Base-by-base conservation (phyloP, 2,797 vertebrate species). In the Setipinna tenuifilis region DNA sequence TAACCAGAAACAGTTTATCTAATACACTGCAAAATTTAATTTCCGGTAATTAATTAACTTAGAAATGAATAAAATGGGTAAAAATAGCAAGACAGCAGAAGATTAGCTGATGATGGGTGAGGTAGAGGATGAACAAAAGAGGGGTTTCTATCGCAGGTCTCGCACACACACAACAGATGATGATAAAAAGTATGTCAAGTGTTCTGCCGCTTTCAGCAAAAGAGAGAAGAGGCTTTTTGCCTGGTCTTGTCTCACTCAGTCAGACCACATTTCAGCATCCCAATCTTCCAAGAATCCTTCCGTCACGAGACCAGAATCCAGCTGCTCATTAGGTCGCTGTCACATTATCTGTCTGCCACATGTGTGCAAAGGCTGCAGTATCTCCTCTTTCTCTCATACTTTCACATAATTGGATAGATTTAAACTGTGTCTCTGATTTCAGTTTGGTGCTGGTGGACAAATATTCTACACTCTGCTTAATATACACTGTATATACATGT, bases 401-500 rank as follows among this genome's bases (percentile, higher is more conserved):
- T 4, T 16, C 16, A 71, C 14, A 35, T 71, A 71, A 71, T 68
- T 68, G 62, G 62, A 28, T 14, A 68, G 25, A 28, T 68, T 68
- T 0, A 31, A 68, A 68, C 48, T 50, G 48, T 59, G 35, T 10
- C 6, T 44, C 35, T 21, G 31, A 44, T 78, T 68, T 68, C 14
- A 68, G 62, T 31, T 28, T 68, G 23, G 61, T 23, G 61, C n/a
- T 25, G 12, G 61, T 65, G 23, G n/a, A 65, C n/a, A n/a, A n/a
- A n/a, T n/a, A n/a, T n/a, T n/a, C n/a, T 54, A 10, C 50, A 54
- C 14, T 7, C 50, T 14, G 7, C 7, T 10, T 54, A 10, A 54
- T 41, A 41, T 41, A 41, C 35, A 5, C 35, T 41, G 81, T 80
- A 16, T 88, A 59, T 80, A 11, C 87, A 82, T 85, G 84, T 87